These are phyloP conservation scores for Atta colombica DNA, from an alignment of 1,140 invertebrate species.

Conservation along the genomic window DNA sequence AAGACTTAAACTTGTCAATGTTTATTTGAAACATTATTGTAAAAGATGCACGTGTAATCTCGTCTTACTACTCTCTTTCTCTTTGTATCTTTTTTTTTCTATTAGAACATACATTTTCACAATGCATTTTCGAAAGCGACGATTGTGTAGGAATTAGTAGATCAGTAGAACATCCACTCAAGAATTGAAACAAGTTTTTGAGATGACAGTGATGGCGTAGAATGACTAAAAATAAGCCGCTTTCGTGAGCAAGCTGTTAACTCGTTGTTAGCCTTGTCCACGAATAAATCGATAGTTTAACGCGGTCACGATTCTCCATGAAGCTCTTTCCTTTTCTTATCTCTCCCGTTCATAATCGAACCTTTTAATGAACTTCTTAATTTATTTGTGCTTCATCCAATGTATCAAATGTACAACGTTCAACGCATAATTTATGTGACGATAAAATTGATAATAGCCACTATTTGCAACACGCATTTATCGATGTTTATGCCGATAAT, in stretches of 20 bases:
- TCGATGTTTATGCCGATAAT: slow-evolving; percentile 3
- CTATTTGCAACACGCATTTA: slow-evolving; percentile 6
- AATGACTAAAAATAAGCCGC: slow-evolving; percentile 20
- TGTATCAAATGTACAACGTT: slow-evolving; percentile 45
- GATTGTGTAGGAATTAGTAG: background rate
- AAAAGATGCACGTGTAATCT: background rate
- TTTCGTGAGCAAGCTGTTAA: slow-evolving; percentile 20
- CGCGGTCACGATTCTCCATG: slow-evolving; percentile 10
- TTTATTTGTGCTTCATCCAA: slow-evolving; percentile 42
- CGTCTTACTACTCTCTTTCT: background rate
- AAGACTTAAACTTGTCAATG: background rate
- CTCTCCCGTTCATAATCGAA: background rate
- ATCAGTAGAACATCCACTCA: background rate
- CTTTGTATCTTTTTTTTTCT: background rate
- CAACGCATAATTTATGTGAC: slow-evolving; percentile 37
- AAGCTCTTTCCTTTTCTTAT: slow-evolving; percentile 31
- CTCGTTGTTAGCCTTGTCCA: slow-evolving; percentile 34
- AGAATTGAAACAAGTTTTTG: slow-evolving; percentile 56
- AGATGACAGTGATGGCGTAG: background rate
- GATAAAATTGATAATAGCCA: slow-evolving; percentile 44
- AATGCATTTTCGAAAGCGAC: background rate
- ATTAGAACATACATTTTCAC: background rate
- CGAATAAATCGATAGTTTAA: slow-evolving; percentile 18
- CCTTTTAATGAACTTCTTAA: slow-evolving; percentile 1
- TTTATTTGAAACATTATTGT: background rate